phyloP scores from a whole-genome alignment of 2,797 vertebrate genomes.

The Melanotaenia maccullochi region DNA sequence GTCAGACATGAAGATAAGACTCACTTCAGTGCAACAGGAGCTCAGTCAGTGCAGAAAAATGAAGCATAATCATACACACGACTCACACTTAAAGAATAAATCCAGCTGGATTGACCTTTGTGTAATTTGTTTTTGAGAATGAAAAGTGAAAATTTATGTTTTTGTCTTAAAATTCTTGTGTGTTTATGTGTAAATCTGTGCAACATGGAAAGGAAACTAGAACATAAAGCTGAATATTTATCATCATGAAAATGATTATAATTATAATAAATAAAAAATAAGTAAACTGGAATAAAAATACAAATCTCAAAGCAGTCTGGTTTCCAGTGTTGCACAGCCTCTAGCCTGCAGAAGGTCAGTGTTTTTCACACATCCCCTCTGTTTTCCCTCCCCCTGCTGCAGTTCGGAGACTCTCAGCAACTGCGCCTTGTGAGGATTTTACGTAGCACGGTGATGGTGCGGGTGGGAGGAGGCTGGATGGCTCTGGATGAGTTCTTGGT shows the following conservation, averaged over 20 bases:
- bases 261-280: neutral
- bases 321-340: slow-evolving; percentile 74
- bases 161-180: slow-evolving; percentile 43
- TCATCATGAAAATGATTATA: neutral
- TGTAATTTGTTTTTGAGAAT: slow-evolving; percentile 76
- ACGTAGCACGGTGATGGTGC: slow-evolving; percentile 98
- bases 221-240: neutral
- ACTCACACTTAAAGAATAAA: slow-evolving; percentile 29
- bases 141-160: slow-evolving; percentile 55
- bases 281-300: slow-evolving; percentile 4
- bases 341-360: slow-evolving; percentile 18
- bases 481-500: slow-evolving; percentile 98
- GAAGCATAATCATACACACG: slow-evolving; percentile 12
- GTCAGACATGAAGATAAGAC: neutral
- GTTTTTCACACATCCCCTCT: slow-evolving; percentile 42
- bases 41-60: neutral
- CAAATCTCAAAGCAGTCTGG: slow-evolving; percentile 41
- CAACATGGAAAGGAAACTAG: slow-evolving; percentile 68
- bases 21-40: neutral
- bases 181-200: slow-evolving; percentile 59
- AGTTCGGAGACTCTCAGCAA: slow-evolving; percentile 99
- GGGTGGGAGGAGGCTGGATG: slow-evolving; percentile 99
- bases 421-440: slow-evolving; percentile 96
- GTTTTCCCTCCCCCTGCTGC: slow-evolving; percentile 43
- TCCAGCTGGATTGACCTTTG: slow-evolving; percentile 79